Percentiles rank a stretch among this genome's conserved stretches.
Evolutionary conservation across 2,888 invertebrate genomes (phyloP).

Genomic region (Parasteatoda lunata): DNA sequence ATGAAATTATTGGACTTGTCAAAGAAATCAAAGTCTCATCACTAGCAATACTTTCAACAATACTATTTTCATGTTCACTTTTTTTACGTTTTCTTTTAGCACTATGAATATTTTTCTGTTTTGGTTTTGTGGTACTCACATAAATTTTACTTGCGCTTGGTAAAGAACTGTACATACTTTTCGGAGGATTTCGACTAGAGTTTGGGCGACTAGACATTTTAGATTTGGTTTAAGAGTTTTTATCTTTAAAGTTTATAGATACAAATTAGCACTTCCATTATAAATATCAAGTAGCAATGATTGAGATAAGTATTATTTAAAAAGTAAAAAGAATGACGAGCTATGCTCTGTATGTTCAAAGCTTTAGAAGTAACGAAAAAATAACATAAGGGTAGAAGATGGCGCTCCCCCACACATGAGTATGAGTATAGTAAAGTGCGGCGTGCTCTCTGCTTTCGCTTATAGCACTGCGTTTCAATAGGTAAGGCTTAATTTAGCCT

Average conservation of each 20-base stretch:
- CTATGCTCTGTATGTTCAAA: too few relatives aligned
- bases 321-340: too few relatives aligned
- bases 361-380: too few relatives aligned
- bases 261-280: too few relatives aligned
- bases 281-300: too few relatives aligned
- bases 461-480: too few relatives aligned
- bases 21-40: slow-evolving; percentile 42
- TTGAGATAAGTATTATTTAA: too few relatives aligned
- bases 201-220: slow-evolving; percentile 4
- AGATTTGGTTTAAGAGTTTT: background rate
- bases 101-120: slow-evolving; percentile 30
- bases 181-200: background rate
- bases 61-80: background rate
- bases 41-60: background rate
- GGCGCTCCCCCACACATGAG: too few relatives aligned
- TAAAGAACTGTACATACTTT: slow-evolving; percentile 60
- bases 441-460: too few relatives aligned
- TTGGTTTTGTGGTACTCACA: slow-evolving; percentile 27
- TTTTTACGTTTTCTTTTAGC: slow-evolving; percentile 34
- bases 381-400: too few relatives aligned
- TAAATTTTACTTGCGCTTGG: slow-evolving; percentile 65
- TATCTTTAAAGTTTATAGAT: slow-evolving; percentile 9
- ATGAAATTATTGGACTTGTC: background rate
- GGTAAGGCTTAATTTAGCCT: too few relatives aligned
- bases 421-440: too few relatives aligned